phyloP scores from a whole-genome alignment of 2,888 invertebrate species.

The Caenorhabditis sp. region DNA sequence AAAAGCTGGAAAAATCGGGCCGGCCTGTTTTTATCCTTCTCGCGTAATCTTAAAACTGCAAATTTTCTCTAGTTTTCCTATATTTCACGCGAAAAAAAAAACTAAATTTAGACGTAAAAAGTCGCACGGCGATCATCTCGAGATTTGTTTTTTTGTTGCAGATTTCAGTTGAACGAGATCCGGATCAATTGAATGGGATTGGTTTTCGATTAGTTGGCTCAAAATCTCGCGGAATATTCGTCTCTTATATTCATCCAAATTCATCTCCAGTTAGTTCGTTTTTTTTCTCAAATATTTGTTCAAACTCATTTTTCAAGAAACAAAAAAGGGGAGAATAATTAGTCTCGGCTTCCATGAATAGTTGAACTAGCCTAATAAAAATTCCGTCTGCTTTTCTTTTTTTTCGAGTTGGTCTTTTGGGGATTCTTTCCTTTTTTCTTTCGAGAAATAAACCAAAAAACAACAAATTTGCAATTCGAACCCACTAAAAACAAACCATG shows the following conservation, averaged over 20 bases:
- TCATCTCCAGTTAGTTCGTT: slow-evolving; percentile 27
- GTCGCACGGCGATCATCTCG: background rate
- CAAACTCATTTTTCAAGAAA: background rate
- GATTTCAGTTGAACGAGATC: slow-evolving; percentile 14
- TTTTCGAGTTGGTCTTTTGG: background rate
- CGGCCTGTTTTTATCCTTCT: too few species aligned
- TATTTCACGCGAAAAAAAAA: background rate
- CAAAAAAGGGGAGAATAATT: background rate
- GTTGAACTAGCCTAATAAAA: background rate
- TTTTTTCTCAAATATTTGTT: too few species aligned
- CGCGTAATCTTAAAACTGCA: too few species aligned
- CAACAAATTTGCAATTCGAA: too few species aligned
- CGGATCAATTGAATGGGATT: slow-evolving; percentile 26
- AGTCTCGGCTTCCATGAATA: background rate
- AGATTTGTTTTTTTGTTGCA: too few species aligned
- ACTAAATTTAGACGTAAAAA: background rate
- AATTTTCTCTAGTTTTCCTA: too few species aligned
- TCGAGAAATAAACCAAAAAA: too few species aligned
- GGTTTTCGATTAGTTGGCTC: slow-evolving; percentile 37
- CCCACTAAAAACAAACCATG: background rate
- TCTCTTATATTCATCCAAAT: slow-evolving; percentile 18
- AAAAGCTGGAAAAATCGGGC: too few species aligned
- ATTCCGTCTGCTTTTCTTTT: background rate
- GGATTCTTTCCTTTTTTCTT: too few species aligned
- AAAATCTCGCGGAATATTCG: slow-evolving; percentile 28